phyloP scores from a whole-genome alignment of 2,113 vertebrate genomes.

The Candoia aspera region DNA sequence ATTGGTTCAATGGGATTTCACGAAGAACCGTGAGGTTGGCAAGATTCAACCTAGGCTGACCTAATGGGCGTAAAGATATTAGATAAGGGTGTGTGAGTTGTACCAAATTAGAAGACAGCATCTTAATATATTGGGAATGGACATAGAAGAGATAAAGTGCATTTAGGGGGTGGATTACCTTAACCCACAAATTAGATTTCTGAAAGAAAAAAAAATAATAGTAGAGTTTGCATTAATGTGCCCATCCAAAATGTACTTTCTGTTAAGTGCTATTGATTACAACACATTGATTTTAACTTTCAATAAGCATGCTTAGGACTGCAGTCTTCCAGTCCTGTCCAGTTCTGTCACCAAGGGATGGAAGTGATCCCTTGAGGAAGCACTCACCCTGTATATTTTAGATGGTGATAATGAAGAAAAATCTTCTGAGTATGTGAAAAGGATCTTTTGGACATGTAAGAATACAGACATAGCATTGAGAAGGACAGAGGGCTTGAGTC shows the following conservation, averaged over 20 bases:
- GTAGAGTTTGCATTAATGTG: neutral
- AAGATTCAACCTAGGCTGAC: neutral
- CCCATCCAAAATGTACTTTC: neutral
- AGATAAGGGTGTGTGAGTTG: neutral
- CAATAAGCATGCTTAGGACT: neutral
- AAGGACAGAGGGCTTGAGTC: neutral
- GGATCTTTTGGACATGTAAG: neutral
- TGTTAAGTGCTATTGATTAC: neutral
- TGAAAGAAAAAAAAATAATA: conserved; percentile 7
- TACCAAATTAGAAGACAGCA: neutral
- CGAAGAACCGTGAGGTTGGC: neutral
- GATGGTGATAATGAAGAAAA: neutral
- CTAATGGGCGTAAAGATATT: neutral
- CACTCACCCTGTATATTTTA: neutral
- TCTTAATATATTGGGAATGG: neutral
- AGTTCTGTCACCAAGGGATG: neutral
- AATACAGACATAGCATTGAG: neutral
- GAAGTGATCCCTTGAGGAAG: neutral
- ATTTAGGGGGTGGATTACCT: neutral
- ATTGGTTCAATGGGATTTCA: neutral
- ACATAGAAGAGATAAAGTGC: neutral
- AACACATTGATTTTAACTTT: neutral
- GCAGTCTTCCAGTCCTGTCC: neutral
- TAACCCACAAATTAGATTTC: neutral
- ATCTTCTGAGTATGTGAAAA: neutral